Percentiles rank a stretch among this genome's conserved stretches.
phyloP scores from a whole-genome alignment of 2,797 vertebrate species.

The Gobionotothen gibberifrons region DNA sequence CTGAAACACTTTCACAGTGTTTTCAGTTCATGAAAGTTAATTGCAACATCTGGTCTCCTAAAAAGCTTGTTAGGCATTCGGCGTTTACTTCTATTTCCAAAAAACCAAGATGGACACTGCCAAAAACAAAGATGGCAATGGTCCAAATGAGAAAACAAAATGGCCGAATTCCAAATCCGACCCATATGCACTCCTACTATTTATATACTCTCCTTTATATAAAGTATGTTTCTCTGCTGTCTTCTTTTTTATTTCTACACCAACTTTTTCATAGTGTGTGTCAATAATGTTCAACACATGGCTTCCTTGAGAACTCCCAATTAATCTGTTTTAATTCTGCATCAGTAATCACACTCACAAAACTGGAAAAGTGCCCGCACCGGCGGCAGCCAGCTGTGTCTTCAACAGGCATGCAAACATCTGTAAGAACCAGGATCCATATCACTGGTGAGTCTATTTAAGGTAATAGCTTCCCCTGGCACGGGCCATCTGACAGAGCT shows the following conservation, averaged over 20 bases:
- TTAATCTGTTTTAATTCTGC: slow-evolving; percentile 69
- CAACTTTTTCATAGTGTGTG: background rate
- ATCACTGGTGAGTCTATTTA: slow-evolving; percentile 79
- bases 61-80: no score
- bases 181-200: no score
- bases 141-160: no score
- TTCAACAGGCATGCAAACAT: slow-evolving; percentile 78
- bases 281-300: slow-evolving; percentile 21
- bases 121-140: no score
- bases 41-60: no score
- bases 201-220: no score
- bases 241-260: background rate
- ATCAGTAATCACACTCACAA: slow-evolving; percentile 59
- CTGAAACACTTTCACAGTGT: no score
- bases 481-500: slow-evolving; percentile 79
- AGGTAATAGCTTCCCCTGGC: slow-evolving; percentile 79
- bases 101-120: no score
- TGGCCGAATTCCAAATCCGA: no score
- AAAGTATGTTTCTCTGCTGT: background rate
- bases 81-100: no score
- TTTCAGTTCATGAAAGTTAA: no score
- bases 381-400: slow-evolving; percentile 70
- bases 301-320: slow-evolving; percentile 37
- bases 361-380: slow-evolving; percentile 57
- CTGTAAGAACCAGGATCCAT: slow-evolving; percentile 73